These are phyloP conservation scores for Patiria miniata DNA, from an alignment of 35 echinoderm and acorn worm species.

Conservation along the genomic window DNA sequence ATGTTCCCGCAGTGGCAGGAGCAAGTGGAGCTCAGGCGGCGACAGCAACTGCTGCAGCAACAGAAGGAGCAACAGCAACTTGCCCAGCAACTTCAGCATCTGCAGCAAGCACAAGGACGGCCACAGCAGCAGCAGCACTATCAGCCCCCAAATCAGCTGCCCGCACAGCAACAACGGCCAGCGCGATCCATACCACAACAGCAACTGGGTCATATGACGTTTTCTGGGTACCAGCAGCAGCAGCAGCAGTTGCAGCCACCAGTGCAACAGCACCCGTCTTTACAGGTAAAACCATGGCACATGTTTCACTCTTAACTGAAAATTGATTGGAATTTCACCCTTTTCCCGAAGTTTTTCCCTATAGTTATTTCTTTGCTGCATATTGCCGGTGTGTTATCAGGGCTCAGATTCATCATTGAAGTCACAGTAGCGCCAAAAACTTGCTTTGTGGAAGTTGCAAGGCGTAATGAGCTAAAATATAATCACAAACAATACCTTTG, in stretches of 20 bases:
- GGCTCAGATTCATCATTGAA: too few relatives aligned
- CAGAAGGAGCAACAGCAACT: slow-evolving; percentile 36
- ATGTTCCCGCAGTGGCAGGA: slow-evolving; percentile 91
- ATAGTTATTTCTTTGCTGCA: too few relatives aligned
- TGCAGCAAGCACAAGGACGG: background rate
- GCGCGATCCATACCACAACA: background rate
- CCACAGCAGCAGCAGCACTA: background rate
- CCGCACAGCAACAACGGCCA: background rate
- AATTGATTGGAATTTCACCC: too few relatives aligned
- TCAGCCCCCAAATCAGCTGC: background rate
- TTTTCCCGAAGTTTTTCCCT: too few relatives aligned
- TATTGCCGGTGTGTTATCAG: too few relatives aligned
- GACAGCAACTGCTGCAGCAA: slow-evolving; percentile 29
- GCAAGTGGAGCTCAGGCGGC: slow-evolving; percentile 53
- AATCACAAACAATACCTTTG: too few relatives aligned
- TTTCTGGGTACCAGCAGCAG: background rate
- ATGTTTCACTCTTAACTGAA: too few relatives aligned
- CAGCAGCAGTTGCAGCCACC: background rate
- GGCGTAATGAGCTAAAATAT: too few relatives aligned
- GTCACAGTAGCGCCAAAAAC: too few relatives aligned
- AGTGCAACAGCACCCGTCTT: background rate
- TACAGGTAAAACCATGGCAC: too few relatives aligned
- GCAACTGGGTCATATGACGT: too few relatives aligned
- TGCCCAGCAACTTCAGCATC: slow-evolving; percentile 10
- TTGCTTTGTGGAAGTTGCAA: too few relatives aligned